These are phyloP conservation scores for Varanus komodoensis DNA, from an alignment of 2,113 vertebrate species.

Conservation along the genomic window DNA sequence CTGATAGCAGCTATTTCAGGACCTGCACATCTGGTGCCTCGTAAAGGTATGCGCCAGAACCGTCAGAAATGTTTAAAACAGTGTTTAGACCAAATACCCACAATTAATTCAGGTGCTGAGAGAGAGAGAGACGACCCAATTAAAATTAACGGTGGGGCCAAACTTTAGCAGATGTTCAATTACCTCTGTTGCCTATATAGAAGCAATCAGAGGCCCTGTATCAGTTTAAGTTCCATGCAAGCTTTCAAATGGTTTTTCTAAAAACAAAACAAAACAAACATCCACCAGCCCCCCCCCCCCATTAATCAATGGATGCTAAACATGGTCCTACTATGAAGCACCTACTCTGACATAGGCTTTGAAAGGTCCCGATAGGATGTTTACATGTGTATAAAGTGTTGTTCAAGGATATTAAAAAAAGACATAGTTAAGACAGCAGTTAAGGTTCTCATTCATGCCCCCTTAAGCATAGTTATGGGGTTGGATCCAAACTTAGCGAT, in stretches of 20 bases:
- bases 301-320: constrained; percentile 39
- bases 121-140: constrained; percentile 61
- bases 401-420: too few relatives aligned
- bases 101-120: constrained; percentile 65
- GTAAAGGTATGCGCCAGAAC: constrained; percentile 72
- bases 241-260: constrained; percentile 34
- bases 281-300: too few relatives aligned
- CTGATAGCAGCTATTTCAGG: constrained; percentile 51
- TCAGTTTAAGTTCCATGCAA: constrained; percentile 4
- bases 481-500: too few relatives aligned
- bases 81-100: constrained; percentile 62
- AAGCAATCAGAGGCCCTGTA: constrained; percentile 37
- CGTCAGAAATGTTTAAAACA: constrained; percentile 69
- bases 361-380: neutral
- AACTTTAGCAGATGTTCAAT: constrained; percentile 67
- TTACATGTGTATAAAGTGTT: constrained; percentile 1
- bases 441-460: neutral
- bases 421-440: too few relatives aligned
- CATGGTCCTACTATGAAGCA: rapidly evolving
- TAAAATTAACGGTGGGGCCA: constrained; percentile 58
- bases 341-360: constrained; percentile 9
- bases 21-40: constrained; percentile 73
- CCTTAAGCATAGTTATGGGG: neutral
- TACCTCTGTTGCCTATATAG: constrained; percentile 54
- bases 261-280: constrained; percentile 21